Evolutionary conservation across 2,113 vertebrate species (phyloP).

Genomic region (Falco punctatus): DNA sequence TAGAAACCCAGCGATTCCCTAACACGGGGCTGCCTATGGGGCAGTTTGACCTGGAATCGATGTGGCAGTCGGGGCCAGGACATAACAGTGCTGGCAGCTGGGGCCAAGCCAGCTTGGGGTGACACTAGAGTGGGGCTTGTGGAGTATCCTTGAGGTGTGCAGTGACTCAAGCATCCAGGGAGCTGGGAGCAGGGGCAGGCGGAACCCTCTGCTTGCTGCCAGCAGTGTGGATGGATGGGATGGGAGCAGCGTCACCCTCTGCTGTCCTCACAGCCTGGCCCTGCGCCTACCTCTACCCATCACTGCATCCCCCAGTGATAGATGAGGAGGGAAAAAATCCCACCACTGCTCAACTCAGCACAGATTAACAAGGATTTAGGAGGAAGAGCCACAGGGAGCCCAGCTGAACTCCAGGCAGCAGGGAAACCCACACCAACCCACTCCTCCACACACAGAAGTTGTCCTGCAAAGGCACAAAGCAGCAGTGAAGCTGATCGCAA

Average conservation of each 20-base stretch:
- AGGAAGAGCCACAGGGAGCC: not conserved
- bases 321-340: not conserved
- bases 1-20: not conserved
- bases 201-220: not conserved
- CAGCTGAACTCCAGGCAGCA: not conserved
- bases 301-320: accelerated
- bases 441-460: accelerated
- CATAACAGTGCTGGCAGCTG: accelerated
- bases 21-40: not conserved
- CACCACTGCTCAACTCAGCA: not conserved
- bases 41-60: not conserved
- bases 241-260: not conserved
- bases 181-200: not conserved
- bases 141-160: not conserved
- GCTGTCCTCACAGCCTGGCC: not conserved
- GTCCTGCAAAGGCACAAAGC: not conserved
- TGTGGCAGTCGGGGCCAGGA: not conserved
- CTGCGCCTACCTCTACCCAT: not conserved
- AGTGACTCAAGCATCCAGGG: accelerated
- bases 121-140: not conserved
- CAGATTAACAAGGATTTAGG: not conserved
- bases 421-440: not conserved
- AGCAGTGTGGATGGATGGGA: accelerated
- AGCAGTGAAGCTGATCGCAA: accelerated
- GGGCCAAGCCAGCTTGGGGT: not conserved